These are phyloP conservation scores for Musca domestica DNA, from an alignment of 1,140 invertebrate species.

Conservation along the genomic window DNA sequence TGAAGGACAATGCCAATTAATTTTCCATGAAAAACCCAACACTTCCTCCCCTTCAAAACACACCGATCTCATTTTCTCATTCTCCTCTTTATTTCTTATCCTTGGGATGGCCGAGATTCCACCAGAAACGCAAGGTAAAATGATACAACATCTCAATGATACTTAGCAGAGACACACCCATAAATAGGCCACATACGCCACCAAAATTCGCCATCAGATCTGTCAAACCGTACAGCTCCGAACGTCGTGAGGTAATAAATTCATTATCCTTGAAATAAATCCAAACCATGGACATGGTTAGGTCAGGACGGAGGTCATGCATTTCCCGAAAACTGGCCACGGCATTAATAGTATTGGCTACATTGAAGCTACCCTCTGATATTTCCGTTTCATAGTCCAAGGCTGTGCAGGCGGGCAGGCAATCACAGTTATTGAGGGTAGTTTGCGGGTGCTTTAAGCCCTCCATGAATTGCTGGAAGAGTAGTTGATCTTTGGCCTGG, in stretches of 20 bases:
- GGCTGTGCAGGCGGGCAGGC: constrained; percentile 67
- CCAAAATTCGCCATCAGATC: constrained; percentile 61
- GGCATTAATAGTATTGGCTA: constrained; percentile 57
- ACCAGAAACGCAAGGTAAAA: constrained; percentile 53
- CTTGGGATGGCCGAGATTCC: constrained; percentile 33
- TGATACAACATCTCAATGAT: constrained; percentile 68
- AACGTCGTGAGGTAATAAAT: constrained; percentile 57
- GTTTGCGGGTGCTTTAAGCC: constrained; percentile 33
- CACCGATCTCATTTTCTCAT: too few relatives aligned
- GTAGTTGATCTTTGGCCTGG: constrained; percentile 58
- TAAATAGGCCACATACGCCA: constrained; percentile 59
- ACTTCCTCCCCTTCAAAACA: too few relatives aligned
- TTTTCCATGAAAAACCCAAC: too few relatives aligned
- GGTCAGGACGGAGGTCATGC: constrained; percentile 47
- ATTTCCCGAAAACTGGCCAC: constrained; percentile 40
- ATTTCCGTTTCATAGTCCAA: constrained; percentile 67
- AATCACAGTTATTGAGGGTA: constrained; percentile 59
- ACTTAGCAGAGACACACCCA: constrained; percentile 66
- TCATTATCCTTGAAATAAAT: constrained; percentile 60
- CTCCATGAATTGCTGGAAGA: constrained; percentile 57
- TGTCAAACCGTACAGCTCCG: constrained; percentile 58
- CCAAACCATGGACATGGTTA: constrained; percentile 50
- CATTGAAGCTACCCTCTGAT: constrained; percentile 65
- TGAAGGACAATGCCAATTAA: too few relatives aligned
- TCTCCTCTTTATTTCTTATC: too few relatives aligned